A percentile compares a stretch with the other conserved stretches of the same genome.
Conservation (phyloP, 2,888 invertebrate species). For the Megalurothrips usitatus region DNA sequence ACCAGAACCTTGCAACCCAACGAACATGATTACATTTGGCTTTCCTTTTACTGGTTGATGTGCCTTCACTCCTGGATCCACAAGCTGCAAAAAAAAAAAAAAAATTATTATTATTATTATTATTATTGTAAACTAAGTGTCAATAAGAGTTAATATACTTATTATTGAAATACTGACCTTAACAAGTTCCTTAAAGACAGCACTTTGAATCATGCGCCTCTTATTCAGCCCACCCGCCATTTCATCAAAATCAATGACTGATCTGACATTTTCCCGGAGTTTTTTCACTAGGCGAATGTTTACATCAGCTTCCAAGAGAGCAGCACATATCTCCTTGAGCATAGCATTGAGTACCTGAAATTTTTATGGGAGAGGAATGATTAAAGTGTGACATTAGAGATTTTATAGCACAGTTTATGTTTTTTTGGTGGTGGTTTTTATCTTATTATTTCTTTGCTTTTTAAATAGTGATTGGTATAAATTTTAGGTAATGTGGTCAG, state of each 20-base stretch:
- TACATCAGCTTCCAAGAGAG: constrained; percentile 94
- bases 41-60: constrained; percentile 93
- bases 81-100: constrained; percentile 57
- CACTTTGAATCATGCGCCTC: constrained; percentile 96
- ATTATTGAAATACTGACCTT: constrained; percentile 59
- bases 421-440: too few species aligned
- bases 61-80: constrained; percentile 96
- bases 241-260: constrained; percentile 98
- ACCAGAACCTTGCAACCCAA: constrained; percentile 97
- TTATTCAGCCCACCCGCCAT: constrained; percentile 99
- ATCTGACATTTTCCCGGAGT: constrained; percentile 93
- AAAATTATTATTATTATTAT: constrained; percentile 25
- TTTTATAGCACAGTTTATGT: too few species aligned
- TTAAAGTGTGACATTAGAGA: not conserved
- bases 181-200: constrained; percentile 96
- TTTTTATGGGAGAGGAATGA: constrained; percentile 33
- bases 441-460: too few species aligned
- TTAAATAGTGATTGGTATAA: too few species aligned
- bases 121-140: constrained; percentile 27
- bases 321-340: constrained; percentile 98
- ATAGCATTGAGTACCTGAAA: constrained; percentile 92
- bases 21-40: constrained; percentile 98
- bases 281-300: constrained; percentile 94
- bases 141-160: constrained; percentile 6
- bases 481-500: too few species aligned